phyloP scores from a whole-genome alignment of 2,113 vertebrate species.

The Sceloporus tristichus region DNA sequence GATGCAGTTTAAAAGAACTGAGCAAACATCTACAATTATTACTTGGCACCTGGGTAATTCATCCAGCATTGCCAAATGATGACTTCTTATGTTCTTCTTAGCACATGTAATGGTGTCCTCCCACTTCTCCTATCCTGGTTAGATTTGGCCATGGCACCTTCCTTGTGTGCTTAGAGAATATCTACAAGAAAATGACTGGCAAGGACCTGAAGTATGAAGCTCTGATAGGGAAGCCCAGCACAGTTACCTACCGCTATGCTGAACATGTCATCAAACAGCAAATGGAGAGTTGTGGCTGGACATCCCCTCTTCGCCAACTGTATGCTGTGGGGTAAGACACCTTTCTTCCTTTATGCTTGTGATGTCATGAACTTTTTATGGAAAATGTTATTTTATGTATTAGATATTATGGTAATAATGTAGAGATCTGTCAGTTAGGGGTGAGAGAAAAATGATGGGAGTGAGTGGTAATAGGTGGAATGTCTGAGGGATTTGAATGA shows the following conservation, averaged over 20 bases:
- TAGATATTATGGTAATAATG: too few relatives aligned
- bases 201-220: slow-evolving; percentile 89
- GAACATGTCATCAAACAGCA: slow-evolving; percentile 86
- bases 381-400: too few relatives aligned
- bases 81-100: slow-evolving; percentile 36
- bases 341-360: not conserved
- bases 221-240: slow-evolving; percentile 93
- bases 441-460: too few relatives aligned
- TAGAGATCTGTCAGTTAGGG: too few relatives aligned
- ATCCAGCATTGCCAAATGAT: not conserved
- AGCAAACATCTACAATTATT: not conserved
- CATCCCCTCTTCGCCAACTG: slow-evolving; percentile 83
- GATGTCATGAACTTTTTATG: too few relatives aligned
- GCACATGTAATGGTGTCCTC: not conserved
- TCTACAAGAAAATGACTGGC: slow-evolving; percentile 94
- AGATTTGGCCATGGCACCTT: slow-evolving; percentile 98
- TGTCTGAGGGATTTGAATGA: too few relatives aligned
- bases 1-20: not conserved
- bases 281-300: slow-evolving; percentile 87
- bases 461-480: too few relatives aligned
- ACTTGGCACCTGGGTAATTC: too few relatives aligned
- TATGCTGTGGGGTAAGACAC: slow-evolving; percentile 93
- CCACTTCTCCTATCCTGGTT: slow-evolving; percentile 21
- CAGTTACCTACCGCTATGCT: slow-evolving; percentile 91
- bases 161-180: slow-evolving; percentile 90